Percentiles rank a stretch among this genome's conserved stretches.
Evolutionary conservation across 2,888 invertebrate species (phyloP).

Genomic region (Camponotus fellah): DNA sequence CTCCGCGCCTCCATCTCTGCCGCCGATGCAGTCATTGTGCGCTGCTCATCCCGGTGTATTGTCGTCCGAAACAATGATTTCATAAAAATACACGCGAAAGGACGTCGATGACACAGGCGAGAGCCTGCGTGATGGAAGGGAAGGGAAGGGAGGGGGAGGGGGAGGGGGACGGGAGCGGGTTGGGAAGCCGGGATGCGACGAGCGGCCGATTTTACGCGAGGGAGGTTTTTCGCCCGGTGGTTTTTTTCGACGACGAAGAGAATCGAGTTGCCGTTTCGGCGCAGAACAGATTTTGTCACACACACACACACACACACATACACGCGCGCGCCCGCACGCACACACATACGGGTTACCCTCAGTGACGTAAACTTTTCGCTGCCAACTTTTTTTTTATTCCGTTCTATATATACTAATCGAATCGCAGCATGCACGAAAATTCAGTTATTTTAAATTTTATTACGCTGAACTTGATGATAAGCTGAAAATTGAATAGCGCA

Average conservation of each 20-base stretch:
- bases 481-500: constrained; percentile 66
- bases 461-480: constrained; percentile 50
- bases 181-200: constrained; percentile 45
- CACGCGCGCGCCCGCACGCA: neutral
- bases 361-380: constrained; percentile 38
- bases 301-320: neutral
- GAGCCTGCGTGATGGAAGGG: constrained; percentile 44
- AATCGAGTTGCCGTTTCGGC: constrained; percentile 52
- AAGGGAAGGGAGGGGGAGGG: constrained; percentile 6
- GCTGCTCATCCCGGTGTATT: constrained; percentile 85
- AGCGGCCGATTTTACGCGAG: constrained; percentile 42
- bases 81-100: constrained; percentile 83
- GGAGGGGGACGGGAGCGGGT: constrained; percentile 7
- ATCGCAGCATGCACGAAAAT: constrained; percentile 55
- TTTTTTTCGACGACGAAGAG: constrained; percentile 24
- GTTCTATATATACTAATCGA: constrained; percentile 53
- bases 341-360: constrained; percentile 37
- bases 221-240: constrained; percentile 34
- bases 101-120: constrained; percentile 58
- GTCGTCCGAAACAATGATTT: constrained; percentile 85
- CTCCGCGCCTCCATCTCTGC: constrained; percentile 70
- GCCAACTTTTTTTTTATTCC: constrained; percentile 33
- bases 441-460: constrained; percentile 54
- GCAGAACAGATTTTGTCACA: constrained; percentile 55
- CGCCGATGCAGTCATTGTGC: constrained; percentile 84